Conservation (phyloP, 1,140 invertebrate genomes). For the Aphelenchoides avenae region DNA sequence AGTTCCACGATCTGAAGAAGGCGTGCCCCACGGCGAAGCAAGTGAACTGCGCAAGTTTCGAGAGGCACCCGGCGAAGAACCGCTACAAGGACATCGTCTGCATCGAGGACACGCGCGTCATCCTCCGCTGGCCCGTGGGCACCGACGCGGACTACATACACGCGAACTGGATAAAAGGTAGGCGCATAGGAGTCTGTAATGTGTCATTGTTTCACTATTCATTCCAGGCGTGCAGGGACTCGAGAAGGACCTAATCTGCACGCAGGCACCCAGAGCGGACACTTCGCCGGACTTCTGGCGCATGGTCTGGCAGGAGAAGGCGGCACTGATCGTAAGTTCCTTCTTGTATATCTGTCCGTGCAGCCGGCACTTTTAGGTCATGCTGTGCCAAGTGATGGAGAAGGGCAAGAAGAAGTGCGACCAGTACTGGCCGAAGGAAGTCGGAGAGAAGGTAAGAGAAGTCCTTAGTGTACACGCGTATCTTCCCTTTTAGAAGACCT, state of each 20-base stretch:
- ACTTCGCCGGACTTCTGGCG: slow-evolving; percentile 26
- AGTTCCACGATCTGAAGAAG: too few relatives aligned
- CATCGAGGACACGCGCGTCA: slow-evolving; percentile 81
- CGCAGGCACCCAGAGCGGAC: slow-evolving; percentile 5
- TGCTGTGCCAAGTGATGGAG: slow-evolving; percentile 31
- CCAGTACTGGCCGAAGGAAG: slow-evolving; percentile 37
- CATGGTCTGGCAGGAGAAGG: not conserved
- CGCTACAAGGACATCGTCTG: slow-evolving; percentile 38
- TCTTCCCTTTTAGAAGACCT: not conserved
- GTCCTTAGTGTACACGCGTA: too few relatives aligned
- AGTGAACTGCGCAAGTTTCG: too few relatives aligned
- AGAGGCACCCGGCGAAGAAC: too few relatives aligned
- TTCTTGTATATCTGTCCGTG: not conserved
- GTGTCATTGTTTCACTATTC: too few relatives aligned
- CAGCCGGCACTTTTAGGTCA: too few relatives aligned
- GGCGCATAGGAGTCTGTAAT: not conserved
- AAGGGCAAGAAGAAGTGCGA: slow-evolving; percentile 44
- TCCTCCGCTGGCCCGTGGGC: slow-evolving; percentile 71
- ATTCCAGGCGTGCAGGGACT: too few relatives aligned
- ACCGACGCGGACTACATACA: slow-evolving; percentile 85
- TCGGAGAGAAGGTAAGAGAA: slow-evolving; percentile 31
- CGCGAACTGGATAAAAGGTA: slow-evolving; percentile 80
- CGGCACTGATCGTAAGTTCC: not conserved
- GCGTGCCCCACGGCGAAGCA: too few relatives aligned
- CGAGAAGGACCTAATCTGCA: slow-evolving; percentile 11